Percentiles rank a stretch among this genome's conserved stretches.
These are phyloP conservation scores for Bucorvus abyssinicus DNA, from an alignment of 2,797 vertebrate species.

Conservation along the genomic window DNA sequence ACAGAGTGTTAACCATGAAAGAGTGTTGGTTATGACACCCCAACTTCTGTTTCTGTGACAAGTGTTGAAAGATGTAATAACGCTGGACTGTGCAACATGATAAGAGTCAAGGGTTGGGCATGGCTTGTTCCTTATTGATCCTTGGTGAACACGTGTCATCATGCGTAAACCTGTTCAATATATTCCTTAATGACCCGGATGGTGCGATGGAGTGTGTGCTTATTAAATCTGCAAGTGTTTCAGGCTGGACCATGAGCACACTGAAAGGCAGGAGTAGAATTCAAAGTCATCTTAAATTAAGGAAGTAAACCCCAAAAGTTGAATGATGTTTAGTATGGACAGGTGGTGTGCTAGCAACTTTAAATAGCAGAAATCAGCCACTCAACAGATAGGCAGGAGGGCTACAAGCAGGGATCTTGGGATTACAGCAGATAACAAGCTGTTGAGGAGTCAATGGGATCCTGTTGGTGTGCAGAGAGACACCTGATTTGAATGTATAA, in stretches of 20 bases:
- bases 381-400: neutral
- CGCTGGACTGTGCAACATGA: rapidly evolving
- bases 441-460: neutral
- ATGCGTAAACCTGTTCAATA: neutral
- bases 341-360: neutral
- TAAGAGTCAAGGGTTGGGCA: neutral
- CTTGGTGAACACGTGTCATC: neutral
- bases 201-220: neutral
- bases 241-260: neutral
- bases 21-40: neutral
- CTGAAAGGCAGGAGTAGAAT: neutral
- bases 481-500: neutral
- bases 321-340: neutral
- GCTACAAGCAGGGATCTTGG: neutral
- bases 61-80: neutral
- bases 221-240: neutral
- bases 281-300: neutral
- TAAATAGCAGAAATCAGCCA: neutral
- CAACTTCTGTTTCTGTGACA: neutral
- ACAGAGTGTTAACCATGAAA: rapidly evolving
- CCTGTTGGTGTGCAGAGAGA: neutral
- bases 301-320: neutral
- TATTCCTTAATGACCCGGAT: neutral
- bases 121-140: neutral
- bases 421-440: neutral